Evolutionary conservation across 2,888 invertebrate species (phyloP), one percentile per base, ranked within the genome.

Genomic region (Drosophila neotestacea): DNA sequence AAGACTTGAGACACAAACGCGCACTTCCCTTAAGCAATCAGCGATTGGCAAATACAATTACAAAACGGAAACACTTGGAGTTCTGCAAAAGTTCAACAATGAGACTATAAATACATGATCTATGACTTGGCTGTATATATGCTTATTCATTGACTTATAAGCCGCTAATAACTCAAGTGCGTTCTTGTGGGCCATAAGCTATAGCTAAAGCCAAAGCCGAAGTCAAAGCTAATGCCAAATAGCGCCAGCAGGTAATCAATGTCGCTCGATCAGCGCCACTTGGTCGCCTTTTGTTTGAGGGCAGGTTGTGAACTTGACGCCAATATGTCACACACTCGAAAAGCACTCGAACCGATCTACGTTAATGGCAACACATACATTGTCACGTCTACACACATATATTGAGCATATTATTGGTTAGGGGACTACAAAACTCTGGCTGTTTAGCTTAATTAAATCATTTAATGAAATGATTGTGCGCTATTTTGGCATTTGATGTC

Each of bases 361-460:
- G 63, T 72, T 65, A 67, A 75, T 65, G 48, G 58, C 52, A 77
- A 67, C 62, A 70, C 44, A 65, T 30, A 47, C 55, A 22, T 41
- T 46, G 39, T 22, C 38, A 58, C 44, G 56, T 47, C 56, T 58
- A 11, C 16, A 38, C 41, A 54, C 16, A 32, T 30, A 6, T 4
- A 22, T 6, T 22, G 11, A 4, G 32, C 28, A 42, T 30, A 32
- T 32, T 32, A 1, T 41, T 54, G 13, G 34, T 9, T 27, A 36
- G 36, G 55, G 44, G 70, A 39, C 63, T 59, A 66, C 46, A 76
- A 84, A 76, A 76, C 67, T 77, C 58, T 69, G 55, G 36, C 73
- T 81, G 77, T 88, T 88, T 79, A 87, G 81, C 80, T 89, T 86
- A 89, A 86, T 86, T 89, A 89, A 86, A 89, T 89, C 85, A 86